Evolutionary conservation across 2,113 vertebrate species (phyloP).

Genomic region (Melanerpes formicivorus): DNA sequence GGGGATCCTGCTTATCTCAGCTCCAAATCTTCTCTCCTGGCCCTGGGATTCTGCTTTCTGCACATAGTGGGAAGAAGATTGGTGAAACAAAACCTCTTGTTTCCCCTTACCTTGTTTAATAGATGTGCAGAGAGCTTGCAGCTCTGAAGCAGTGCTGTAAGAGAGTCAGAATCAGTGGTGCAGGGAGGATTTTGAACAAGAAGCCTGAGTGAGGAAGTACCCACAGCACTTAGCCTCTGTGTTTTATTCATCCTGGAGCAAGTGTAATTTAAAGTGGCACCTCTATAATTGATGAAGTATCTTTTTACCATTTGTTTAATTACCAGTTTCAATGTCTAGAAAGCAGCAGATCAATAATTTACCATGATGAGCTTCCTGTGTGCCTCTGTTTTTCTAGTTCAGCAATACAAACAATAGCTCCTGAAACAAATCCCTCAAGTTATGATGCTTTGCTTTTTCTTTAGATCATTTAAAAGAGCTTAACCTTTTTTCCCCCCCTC

Average conservation of each 20-base stretch:
- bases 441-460: neutral
- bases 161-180: neutral
- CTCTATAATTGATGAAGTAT: constrained; percentile 67
- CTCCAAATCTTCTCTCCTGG: neutral
- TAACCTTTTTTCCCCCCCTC: neutral
- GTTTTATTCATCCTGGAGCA: constrained; percentile 29
- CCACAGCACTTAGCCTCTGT: constrained; percentile 11
- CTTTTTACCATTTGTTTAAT: constrained; percentile 67
- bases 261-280: constrained; percentile 64
- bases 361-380: constrained; percentile 20
- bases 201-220: neutral
- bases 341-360: constrained; percentile 66
- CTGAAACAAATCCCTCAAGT: neutral
- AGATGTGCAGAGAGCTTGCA: neutral
- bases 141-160: neutral
- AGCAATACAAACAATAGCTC: neutral
- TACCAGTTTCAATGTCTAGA: constrained; percentile 62
- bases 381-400: neutral
- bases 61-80: neutral
- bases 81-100: neutral
- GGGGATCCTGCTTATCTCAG: neutral
- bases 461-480: neutral
- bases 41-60: neutral
- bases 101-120: neutral
- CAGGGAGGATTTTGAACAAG: neutral